These are phyloP conservation scores for Antheraea pernyi DNA, from an alignment of 1,140 invertebrate species.

Conservation along the genomic window DNA sequence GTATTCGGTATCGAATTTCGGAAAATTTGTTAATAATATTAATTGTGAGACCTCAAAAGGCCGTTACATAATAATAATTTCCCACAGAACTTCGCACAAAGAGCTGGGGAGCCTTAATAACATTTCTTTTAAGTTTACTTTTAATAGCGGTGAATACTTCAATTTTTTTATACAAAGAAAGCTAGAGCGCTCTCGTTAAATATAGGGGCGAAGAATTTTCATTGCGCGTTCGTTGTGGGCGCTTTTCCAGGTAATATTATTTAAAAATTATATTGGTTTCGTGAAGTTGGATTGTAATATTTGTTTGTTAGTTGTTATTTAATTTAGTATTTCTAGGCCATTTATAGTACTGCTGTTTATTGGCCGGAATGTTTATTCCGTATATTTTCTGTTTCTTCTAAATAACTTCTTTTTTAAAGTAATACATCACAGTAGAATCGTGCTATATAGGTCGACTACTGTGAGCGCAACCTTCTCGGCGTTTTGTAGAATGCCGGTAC, in stretches of 20 bases:
- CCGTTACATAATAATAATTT: neutral
- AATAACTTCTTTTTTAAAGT: too few relatives aligned
- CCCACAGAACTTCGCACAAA: neutral
- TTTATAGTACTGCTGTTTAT: too few relatives aligned
- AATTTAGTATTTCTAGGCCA: too few relatives aligned
- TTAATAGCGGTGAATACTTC: neutral
- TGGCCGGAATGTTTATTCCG: too few relatives aligned
- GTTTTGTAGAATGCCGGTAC: too few relatives aligned
- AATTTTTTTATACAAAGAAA: neutral
- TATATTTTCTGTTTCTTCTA: too few relatives aligned
- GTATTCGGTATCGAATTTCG: neutral
- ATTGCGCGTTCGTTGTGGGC: neutral
- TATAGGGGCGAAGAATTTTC: conserved; percentile 2
- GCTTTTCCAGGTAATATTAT: neutral
- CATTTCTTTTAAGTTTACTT: conserved; percentile 1
- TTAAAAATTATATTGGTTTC: conserved; percentile 4
- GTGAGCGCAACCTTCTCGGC: too few relatives aligned
- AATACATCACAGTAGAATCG: too few relatives aligned
- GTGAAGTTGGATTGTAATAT: neutral
- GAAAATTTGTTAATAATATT: neutral
- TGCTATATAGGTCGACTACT: too few relatives aligned
- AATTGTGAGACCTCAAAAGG: neutral
- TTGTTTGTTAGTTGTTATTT: too few relatives aligned
- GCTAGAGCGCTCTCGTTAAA: neutral
- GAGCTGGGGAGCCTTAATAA: neutral